Base-by-base conservation (phyloP, 2,888 invertebrate genomes). In the Kuschelorhynchus macadamiae region DNA sequence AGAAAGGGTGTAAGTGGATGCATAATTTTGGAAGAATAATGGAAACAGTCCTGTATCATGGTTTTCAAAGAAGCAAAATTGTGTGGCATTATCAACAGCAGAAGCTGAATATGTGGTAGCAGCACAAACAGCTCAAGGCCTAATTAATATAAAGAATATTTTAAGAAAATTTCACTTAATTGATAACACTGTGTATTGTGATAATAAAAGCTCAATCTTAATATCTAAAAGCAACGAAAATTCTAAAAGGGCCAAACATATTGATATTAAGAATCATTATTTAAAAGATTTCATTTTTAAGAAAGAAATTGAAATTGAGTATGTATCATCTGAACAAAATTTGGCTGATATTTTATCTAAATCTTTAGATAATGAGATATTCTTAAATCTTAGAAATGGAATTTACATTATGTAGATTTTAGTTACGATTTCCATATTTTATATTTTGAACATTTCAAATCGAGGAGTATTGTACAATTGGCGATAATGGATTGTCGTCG, bases 201-300 rank as follows among this genome's bases (percentile, higher is more conserved):
- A 36, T 36, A 36, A 36, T 11, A 12, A 36, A 11, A 36, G 36
- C 11, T 11, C 36, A 7, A 36, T 36, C 11, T 11, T 36, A 7
- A 36, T 36, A 11, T 36, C 36, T 7, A 12, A 36, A 36, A 36
- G 36, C 3, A 25, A 25, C 7, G 25, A 25, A 25, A 25, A 25
- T 25, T 25, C 25, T 5, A 25, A 25, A 7, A 25, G 25, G 25
- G 25, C 25, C 3, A 25, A 65, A 59, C 68, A 65, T 20, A 68
- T 68, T 16, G 64, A 68, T 33, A 68, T 55, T n/a, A 66, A 56
- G 16, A 18, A 61, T 33, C 39, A 67, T 68, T 68, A 32, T 41
- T 25, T 65, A 9, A 65, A 65, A 42, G 53, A 68, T 60, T 32
- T 68, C 21, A 47, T 65, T 47, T 32, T 5, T 9, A 39, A 30